phyloP scores from a whole-genome alignment of 2,113 vertebrate species.

The Nothobranchius kuhntae region DNA sequence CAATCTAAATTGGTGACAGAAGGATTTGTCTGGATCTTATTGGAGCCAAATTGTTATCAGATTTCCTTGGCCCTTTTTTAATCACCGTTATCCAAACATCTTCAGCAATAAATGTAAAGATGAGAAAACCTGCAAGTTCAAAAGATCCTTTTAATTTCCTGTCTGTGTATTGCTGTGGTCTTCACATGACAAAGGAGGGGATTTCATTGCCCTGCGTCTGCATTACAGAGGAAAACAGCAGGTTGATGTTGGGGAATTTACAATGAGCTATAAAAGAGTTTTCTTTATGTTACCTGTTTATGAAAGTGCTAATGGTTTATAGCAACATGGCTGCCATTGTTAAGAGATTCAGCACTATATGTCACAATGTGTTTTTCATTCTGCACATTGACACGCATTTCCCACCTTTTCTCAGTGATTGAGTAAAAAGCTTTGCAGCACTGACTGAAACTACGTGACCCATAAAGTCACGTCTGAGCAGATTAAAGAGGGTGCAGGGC shows the following conservation, averaged over 20 bases:
- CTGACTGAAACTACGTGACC: not conserved
- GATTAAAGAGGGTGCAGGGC: not conserved
- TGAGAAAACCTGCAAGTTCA: not conserved
- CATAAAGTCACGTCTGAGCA: slow-evolving; percentile 1
- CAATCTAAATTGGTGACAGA: not conserved
- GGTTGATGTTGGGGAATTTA: not conserved
- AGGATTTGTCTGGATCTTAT: slow-evolving; percentile 4
- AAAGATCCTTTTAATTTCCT: not conserved
- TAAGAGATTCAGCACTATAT: not conserved
- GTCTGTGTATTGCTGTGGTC: not conserved
- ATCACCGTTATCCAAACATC: slow-evolving; percentile 5
- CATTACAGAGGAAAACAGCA: not conserved
- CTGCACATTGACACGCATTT: not conserved
- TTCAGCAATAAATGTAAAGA: not conserved
- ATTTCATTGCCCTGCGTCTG: not conserved
- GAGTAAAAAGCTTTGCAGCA: not conserved
- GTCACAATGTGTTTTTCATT: not conserved
- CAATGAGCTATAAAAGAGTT: not conserved
- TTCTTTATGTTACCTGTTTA: not conserved
- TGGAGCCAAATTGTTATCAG: slow-evolving; percentile 9
- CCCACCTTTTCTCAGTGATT: not conserved
- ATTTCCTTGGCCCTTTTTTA: slow-evolving; percentile 1
- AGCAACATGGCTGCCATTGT: not conserved
- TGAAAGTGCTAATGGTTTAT: not conserved
- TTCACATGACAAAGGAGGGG: no score